Evolutionary conservation across 2,797 vertebrate species (phyloP), one percentile per base, ranked within the genome.

Genomic region (Scleropages formosus): DNA sequence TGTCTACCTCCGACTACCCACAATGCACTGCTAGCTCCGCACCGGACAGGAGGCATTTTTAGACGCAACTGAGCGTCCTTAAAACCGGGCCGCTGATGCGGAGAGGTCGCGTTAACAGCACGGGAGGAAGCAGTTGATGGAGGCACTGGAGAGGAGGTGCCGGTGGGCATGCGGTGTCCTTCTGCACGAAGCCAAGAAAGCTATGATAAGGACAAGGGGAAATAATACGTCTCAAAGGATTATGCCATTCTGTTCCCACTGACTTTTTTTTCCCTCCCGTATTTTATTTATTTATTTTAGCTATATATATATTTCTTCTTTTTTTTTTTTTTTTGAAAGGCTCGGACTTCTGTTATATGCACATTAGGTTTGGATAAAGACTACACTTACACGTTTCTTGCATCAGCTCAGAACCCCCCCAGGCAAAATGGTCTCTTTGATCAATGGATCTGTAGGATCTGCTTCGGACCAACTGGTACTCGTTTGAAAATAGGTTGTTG

Each of bases 381-480:
- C 10, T 13, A 68, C 49, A n/a, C 66, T 68, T 68, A 68, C 66
- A 68, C 20, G 24, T 51, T 68, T 51, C 66, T 68, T 68, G 66
- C 66, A 68, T 68, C 66, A 68, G 66, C 66, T 24, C 46, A 51
- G 22, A n/a, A 49, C 2, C 66, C 66, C 66, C 44, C 46, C 39
- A 22, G 66, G 66, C 66, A 68, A 68, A 68, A 49, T 68, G n/a
- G 66, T 20, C 46, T 68, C 66, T 68, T 68, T 68, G 46, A 68
- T 68, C 66, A 8, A 18, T 18, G 53, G 53, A 56, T 68, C 66
- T 68, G 44, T 49, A 68, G 66, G 66, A 68, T 68, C 66, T 49
- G 39, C 66, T 8, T 51, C 6, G 12, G 46, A 47, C 66, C 46
- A 68, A 46, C 39, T 49, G 46, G 46, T 68, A 44, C 31, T 44